These are phyloP conservation scores for Zaprionus gabonicus DNA, from an alignment of 1,140 invertebrate species.

Conservation along the genomic window DNA sequence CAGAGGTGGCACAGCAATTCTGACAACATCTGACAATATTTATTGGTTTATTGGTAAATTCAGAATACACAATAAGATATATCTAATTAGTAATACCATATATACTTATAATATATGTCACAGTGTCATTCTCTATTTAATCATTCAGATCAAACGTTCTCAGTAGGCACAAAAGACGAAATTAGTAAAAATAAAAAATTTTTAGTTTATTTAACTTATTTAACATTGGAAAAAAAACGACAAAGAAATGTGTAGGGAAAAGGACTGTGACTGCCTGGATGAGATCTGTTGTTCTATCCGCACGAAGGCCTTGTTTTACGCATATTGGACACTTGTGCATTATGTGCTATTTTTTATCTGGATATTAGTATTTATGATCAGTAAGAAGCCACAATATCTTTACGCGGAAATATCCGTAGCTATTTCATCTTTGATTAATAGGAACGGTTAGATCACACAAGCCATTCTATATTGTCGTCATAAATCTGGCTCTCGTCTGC, in stretches of 20 bases:
- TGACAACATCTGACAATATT: no score
- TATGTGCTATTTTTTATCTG: background rate
- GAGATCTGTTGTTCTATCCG: background rate
- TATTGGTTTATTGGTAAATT: no score
- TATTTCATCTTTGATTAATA: background rate
- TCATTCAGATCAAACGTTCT: background rate
- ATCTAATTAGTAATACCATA: no score
- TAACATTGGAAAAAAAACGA: background rate
- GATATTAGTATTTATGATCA: background rate
- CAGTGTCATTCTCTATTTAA: background rate
- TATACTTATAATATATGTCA: background rate
- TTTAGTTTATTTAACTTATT: background rate
- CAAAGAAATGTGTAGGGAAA: background rate
- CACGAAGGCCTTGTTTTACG: background rate
- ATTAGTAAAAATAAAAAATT: background rate
- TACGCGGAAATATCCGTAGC: no score
- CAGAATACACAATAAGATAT: no score
- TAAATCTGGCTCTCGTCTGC: no score
- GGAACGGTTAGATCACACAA: no score
- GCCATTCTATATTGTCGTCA: no score
- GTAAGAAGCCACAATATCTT: no score
- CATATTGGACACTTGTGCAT: background rate
- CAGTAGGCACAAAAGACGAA: background rate
- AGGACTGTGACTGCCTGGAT: background rate
- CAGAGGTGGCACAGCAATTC: no score